These are phyloP conservation scores for Bombus sylvicola DNA, from an alignment of 1,140 invertebrate species.

Conservation along the genomic window DNA sequence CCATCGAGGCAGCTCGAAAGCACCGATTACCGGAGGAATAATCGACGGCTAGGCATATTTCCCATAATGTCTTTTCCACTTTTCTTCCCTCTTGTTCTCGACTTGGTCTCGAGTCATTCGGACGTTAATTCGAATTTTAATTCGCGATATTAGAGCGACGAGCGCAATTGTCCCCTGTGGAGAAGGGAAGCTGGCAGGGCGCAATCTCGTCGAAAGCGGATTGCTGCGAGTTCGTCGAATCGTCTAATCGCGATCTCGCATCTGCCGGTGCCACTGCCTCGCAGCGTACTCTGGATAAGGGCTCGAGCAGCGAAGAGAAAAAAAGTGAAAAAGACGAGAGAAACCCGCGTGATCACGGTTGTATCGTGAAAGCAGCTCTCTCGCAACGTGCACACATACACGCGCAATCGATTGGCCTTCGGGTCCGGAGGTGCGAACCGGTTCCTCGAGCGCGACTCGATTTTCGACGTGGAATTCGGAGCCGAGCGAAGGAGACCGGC, in stretches of 20 bases:
- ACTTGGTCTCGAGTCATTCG: background rate
- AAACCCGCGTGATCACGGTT: conserved; percentile 55
- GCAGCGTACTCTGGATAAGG: conserved; percentile 59
- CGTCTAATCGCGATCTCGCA: conserved; percentile 55
- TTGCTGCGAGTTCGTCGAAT: conserved; percentile 20
- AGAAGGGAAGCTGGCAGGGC: background rate
- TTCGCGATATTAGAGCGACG: conserved; percentile 4
- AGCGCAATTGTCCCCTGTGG: no score
- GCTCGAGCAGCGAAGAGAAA: conserved; percentile 11
- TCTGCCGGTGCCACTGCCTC: conserved; percentile 52
- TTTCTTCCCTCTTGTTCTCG: background rate
- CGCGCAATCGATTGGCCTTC: conserved; percentile 50
- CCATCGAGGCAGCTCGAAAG: background rate
- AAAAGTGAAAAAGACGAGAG: background rate
- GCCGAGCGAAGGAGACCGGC: background rate
- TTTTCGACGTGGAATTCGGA: conserved; percentile 60
- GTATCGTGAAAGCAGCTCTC: conserved; percentile 59
- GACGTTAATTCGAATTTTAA: conserved; percentile 24
- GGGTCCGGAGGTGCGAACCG: conserved; percentile 56
- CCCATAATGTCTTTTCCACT: background rate
- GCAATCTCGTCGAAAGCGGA: conserved; percentile 30
- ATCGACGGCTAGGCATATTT: background rate
- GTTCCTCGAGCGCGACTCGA: conserved; percentile 49
- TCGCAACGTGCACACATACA: conserved; percentile 4
- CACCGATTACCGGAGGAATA: background rate